These are phyloP conservation scores for Pyralis farinalis DNA, from an alignment of 2,888 invertebrate species.

Conservation along the genomic window DNA sequence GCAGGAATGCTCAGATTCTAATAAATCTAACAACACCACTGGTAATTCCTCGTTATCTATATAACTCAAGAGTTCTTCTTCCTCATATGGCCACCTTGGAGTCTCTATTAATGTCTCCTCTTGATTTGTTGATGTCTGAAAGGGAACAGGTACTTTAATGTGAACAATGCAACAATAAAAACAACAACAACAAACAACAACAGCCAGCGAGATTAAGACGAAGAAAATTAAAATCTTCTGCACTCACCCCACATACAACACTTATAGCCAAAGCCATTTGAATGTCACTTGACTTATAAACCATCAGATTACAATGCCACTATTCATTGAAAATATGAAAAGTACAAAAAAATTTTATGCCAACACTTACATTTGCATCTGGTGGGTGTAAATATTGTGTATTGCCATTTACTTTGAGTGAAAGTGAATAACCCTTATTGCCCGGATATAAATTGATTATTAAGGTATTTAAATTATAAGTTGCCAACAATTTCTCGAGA, in stretches of 20 bases:
- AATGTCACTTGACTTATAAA: too few relatives aligned
- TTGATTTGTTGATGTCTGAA: slow-evolving; percentile 46
- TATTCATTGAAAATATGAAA: too few relatives aligned
- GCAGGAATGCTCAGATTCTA: slow-evolving; percentile 91
- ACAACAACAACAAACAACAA: too few relatives aligned
- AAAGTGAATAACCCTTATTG: slow-evolving; percentile 93
- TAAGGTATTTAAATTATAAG: slow-evolving; percentile 93
- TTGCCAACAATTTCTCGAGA: slow-evolving; percentile 91
- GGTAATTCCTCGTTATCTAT: slow-evolving; percentile 96
- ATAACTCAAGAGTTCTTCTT: slow-evolving; percentile 92
- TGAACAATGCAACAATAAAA: too few relatives aligned
- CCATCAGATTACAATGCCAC: too few relatives aligned
- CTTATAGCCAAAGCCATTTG: too few relatives aligned
- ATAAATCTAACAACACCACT: slow-evolving; percentile 90
- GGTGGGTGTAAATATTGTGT: slow-evolving; percentile 65
- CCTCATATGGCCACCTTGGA: slow-evolving; percentile 92
- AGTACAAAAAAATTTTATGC: too few relatives aligned
- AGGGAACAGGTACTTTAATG: slow-evolving; percentile 6
- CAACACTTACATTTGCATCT: slow-evolving; percentile 65
- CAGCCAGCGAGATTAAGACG: too few relatives aligned
- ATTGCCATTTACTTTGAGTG: slow-evolving; percentile 82
- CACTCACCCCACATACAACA: too few relatives aligned
- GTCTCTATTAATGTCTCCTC: slow-evolving; percentile 88
- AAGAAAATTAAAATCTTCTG: too few relatives aligned
- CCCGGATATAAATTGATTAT: slow-evolving; percentile 95